Base-by-base conservation (phyloP, 2,113 vertebrate genomes). In the Meles meles region DNA sequence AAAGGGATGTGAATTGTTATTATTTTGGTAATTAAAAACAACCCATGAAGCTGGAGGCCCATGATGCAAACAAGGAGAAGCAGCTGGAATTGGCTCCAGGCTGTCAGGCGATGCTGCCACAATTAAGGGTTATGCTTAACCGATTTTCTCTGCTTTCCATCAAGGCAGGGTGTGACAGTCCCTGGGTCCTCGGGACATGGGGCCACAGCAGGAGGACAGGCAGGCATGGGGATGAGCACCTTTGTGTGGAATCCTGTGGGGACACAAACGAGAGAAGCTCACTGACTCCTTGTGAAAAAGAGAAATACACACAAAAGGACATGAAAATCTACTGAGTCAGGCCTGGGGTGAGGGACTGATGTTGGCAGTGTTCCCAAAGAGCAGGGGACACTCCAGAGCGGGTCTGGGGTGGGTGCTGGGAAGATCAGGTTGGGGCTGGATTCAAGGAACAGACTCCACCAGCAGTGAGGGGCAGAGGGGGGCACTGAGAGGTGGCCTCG, bases 21-120 rank as follows among this genome's bases (percentile, higher is more conserved):
- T 92, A 90, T 84, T 96, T 85, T 21, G 47, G 44, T 94, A 79
- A 97, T 98, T 92, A 95, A 90, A 94, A 96, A 90, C 92, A 90
- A 88, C 63, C 55, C 12, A 0, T 69, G 25, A 77, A 65, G 18
- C 82, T 52, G 29, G 88, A 79, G 42, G 93, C 57, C 59, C 2
- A 0, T 59, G 34, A 69, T 55, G 69, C 65, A 88, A 79, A 74
- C 0, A 31, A 82, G 81, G 21, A 49, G 44, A 94, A 93, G 83
- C 91, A 95, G 95, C 44, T 91, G 97, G 93, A 96, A 88, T 79
- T 31, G 76, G 82, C 93, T 80, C 21, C 20, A 0, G 14, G 91
- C 96, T 96, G 85, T 63, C 3, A 0, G 52, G 85, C n/a, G 27
- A 18, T 31, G 59, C 65, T 0, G 29, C 88, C 82, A 25, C 90